phyloP scores from a whole-genome alignment of 2,113 vertebrate genomes.

The Percina caprodes region DNA sequence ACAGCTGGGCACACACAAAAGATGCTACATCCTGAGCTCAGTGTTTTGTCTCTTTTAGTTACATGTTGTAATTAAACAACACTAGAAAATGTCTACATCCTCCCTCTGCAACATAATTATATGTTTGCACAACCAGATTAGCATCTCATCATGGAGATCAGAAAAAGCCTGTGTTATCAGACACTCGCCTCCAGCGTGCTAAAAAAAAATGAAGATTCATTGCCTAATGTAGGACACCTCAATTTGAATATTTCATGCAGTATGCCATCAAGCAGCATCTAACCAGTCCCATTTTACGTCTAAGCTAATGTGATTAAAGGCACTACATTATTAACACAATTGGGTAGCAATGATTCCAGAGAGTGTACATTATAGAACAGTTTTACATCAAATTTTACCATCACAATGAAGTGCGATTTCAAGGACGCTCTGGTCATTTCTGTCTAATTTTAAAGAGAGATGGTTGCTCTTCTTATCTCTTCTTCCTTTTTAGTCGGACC shows the following conservation, averaged over 20 bases:
- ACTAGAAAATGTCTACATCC: conserved; percentile 6
- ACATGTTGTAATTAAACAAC: conserved; percentile 1
- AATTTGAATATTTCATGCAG: conserved; percentile 72
- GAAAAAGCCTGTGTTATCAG: conserved; percentile 38
- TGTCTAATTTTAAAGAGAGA: conserved; percentile 23
- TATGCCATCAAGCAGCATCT: conserved; percentile 39
- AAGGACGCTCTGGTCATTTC: conserved; percentile 16
- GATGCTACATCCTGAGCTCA: neutral
- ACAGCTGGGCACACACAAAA: neutral
- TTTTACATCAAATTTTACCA: conserved; percentile 42
- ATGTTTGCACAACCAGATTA: conserved; percentile 56
- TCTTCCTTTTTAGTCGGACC: neutral
- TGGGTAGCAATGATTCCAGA: conserved; percentile 34
- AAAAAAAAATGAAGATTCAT: conserved; percentile 30
- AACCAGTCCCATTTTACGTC: conserved; percentile 47
- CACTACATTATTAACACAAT: conserved; percentile 55
- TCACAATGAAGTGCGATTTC: conserved; percentile 24
- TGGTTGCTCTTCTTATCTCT: conserved; percentile 14
- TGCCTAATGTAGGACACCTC: conserved; percentile 67
- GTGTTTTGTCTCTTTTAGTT: neutral
- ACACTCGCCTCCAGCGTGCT: conserved; percentile 50
- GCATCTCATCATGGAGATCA: conserved; percentile 53
- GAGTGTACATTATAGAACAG: conserved; percentile 23
- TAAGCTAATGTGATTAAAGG: conserved; percentile 59
- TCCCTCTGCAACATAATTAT: conserved; percentile 31